Conservation (phyloP, 2,888 invertebrate species). For the Belgica antarctica region DNA sequence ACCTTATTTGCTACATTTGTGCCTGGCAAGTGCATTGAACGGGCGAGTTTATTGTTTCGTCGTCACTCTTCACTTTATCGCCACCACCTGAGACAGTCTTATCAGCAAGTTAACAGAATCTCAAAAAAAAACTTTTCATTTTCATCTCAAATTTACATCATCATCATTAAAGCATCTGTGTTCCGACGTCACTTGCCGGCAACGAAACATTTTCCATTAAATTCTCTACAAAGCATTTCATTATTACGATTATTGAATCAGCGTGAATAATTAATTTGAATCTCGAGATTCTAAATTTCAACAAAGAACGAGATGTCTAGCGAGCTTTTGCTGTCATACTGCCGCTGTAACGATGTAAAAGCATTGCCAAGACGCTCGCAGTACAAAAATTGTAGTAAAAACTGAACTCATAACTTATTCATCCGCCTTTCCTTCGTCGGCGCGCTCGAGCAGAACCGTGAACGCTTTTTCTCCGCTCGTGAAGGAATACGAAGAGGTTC, state of each 20-base stretch:
- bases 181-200: neutral
- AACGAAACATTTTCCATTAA: conserved; percentile 10
- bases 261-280: conserved; percentile 19
- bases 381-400: neutral
- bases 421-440: no score
- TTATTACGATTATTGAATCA: conserved; percentile 12
- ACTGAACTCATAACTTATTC: conserved; percentile 16
- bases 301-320: neutral
- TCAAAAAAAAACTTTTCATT: neutral
- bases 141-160: neutral
- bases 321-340: neutral
- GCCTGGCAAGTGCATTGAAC: no score
- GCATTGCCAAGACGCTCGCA: neutral
- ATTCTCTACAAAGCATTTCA: conserved; percentile 2
- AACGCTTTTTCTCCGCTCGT: no score
- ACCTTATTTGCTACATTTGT: no score
- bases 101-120: no score
- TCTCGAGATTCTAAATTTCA: conserved; percentile 3
- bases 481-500: no score
- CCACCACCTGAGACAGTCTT: no score
- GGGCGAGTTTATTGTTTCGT: no score
- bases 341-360: neutral
- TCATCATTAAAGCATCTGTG: neutral
- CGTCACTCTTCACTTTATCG: no score
- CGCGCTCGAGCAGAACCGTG: no score